Conservation (phyloP, 2,888 invertebrate genomes). For the Rhagonycha lutea region DNA sequence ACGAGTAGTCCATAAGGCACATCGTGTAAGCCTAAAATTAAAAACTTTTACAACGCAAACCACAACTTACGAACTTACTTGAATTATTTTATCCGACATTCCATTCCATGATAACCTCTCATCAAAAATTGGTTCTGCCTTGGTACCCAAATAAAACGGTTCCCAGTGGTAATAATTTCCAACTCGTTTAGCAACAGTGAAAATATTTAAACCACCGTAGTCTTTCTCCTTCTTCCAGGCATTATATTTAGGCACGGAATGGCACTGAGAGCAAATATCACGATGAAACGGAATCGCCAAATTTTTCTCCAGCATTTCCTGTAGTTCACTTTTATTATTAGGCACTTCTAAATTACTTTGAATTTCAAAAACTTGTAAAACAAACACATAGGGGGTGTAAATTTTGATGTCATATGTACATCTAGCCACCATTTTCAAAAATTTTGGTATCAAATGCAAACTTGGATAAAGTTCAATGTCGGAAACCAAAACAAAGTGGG, state of each 20-base stretch:
- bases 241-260: conserved; percentile 76
- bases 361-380: conserved; percentile 25
- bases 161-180: conserved; percentile 83
- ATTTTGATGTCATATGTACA: neutral
- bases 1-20: conserved; percentile 84
- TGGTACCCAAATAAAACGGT: conserved; percentile 85
- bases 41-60: neutral
- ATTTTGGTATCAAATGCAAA: conserved; percentile 15
- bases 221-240: conserved; percentile 75
- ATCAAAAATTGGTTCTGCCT: conserved; percentile 80
- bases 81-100: conserved; percentile 88
- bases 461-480: conserved; percentile 33
- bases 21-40: conserved; percentile 76
- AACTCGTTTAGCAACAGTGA: conserved; percentile 75
- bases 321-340: conserved; percentile 10
- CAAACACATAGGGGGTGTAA: conserved; percentile 15
- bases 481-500: conserved; percentile 25
- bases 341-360: conserved; percentile 5
- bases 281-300: conserved; percentile 86
- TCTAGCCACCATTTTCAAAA: conserved; percentile 17
- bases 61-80: conserved; percentile 59
- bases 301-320: conserved; percentile 60
- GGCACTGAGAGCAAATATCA: conserved; percentile 79
- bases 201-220: conserved; percentile 70
- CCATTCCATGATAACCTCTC: conserved; percentile 89